Evolutionary conservation across 2,888 invertebrate species (phyloP).

Genomic region (Gibbula magus): DNA sequence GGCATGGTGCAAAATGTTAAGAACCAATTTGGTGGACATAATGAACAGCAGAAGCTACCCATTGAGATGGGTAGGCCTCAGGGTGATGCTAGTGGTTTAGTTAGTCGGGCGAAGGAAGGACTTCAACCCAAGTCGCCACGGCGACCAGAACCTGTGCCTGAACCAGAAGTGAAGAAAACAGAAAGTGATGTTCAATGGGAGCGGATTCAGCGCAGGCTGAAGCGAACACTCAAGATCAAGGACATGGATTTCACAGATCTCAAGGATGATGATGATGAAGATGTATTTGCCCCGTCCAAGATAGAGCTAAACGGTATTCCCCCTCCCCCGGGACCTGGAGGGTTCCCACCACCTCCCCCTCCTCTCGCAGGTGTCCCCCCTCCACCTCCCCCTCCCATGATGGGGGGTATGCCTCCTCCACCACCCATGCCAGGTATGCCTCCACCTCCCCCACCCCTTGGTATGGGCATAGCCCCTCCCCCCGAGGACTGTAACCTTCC

Average conservation of each 20-base stretch:
- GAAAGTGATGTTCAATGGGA: constrained; percentile 98
- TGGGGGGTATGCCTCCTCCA: constrained; percentile 42
- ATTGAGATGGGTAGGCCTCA: constrained; percentile 34
- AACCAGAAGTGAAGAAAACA: constrained; percentile 83
- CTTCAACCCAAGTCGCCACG: constrained; percentile 73
- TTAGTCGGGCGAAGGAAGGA: constrained; percentile 94
- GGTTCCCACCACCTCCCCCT: constrained; percentile 51
- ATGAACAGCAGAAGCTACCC: constrained; percentile 30
- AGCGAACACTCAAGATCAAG: constrained; percentile 84
- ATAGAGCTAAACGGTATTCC: constrained; percentile 46
- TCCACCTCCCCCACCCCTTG: constrained; percentile 57
- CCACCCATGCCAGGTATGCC: constrained; percentile 58
- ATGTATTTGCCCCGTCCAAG: constrained; percentile 79
- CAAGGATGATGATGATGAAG: constrained; percentile 88
- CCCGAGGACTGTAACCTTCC: constrained; percentile 58
- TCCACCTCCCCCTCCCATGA: constrained; percentile 51
- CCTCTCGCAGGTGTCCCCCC: constrained; percentile 50
- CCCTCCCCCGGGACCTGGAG: constrained; percentile 59
- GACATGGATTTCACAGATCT: constrained; percentile 98
- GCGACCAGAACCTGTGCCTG: constrained; percentile 69
- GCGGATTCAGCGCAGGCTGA: constrained; percentile 79
- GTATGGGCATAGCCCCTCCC: constrained; percentile 43
- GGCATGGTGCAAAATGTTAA: constrained; percentile 30
- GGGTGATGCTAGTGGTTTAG: constrained; percentile 87
- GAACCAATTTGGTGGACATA: constrained; percentile 15